Conservation (phyloP, 2,888 invertebrate species). For the Andrena dorsata region DNA sequence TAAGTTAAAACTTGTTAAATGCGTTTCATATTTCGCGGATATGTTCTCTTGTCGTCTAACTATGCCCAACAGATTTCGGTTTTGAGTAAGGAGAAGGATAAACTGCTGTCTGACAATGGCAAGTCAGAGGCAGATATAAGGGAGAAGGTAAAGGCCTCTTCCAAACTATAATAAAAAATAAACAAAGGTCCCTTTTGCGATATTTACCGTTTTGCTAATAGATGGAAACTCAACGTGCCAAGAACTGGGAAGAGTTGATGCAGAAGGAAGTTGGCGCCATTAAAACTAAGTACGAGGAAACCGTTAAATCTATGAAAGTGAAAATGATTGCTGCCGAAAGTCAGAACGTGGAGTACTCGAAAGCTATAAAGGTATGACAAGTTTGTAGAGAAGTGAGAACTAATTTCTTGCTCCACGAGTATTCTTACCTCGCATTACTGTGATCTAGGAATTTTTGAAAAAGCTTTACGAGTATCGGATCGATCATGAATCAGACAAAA, state of each 20-base stretch:
- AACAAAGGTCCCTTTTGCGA: background rate
- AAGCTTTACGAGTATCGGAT: constrained; percentile 17
- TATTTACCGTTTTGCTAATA: constrained; percentile 1
- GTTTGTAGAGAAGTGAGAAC: background rate
- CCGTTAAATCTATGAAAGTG: constrained; percentile 22
- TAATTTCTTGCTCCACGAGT: background rate
- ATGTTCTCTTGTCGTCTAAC: too few relatives aligned
- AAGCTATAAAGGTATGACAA: constrained; percentile 45
- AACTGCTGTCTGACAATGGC: constrained; percentile 36
- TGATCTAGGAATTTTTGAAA: constrained; percentile 46
- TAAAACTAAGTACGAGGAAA: constrained; percentile 38
- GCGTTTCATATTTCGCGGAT: background rate
- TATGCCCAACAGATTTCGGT: constrained; percentile 54
- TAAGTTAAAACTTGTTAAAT: background rate
- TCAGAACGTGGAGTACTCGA: constrained; percentile 45
- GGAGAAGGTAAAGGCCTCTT: constrained; percentile 29
- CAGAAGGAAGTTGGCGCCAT: constrained; percentile 22
- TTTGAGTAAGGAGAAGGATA: constrained; percentile 65
- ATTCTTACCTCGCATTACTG: background rate
- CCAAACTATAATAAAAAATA: background rate
- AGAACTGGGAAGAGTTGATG: constrained; percentile 32
- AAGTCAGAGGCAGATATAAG: constrained; percentile 32
- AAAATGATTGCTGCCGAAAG: constrained; percentile 20
- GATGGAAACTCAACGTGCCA: constrained; percentile 26
- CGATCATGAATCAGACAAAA: background rate